Evolutionary conservation across 1,140 invertebrate species (phyloP).

Genomic region (Drosophila lacteicornis): DNA sequence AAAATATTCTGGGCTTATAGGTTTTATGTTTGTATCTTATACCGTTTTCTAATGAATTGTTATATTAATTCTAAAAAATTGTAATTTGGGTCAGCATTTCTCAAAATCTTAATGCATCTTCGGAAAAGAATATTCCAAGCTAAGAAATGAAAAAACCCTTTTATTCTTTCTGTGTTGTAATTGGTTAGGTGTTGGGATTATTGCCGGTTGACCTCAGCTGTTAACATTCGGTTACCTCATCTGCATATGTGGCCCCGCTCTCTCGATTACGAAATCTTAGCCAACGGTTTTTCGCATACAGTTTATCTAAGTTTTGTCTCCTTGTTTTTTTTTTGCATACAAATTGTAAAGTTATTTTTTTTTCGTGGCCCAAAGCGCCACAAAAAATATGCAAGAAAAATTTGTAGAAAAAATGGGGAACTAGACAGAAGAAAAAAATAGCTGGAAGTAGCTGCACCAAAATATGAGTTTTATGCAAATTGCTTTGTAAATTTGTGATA

Average conservation of each 20-base stretch:
- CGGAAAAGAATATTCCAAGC: neutral
- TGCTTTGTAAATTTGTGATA: constrained; percentile 77
- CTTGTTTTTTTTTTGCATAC: constrained; percentile 62
- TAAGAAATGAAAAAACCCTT: neutral
- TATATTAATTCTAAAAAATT: too few species aligned
- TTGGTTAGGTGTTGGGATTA: constrained; percentile 36
- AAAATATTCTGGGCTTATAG: too few species aligned
- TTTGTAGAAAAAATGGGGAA: constrained; percentile 41
- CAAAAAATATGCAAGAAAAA: constrained; percentile 21
- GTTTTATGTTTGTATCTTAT: too few species aligned
- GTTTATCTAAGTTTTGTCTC: constrained; percentile 20
- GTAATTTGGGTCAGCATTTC: neutral
- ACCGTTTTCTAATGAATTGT: too few species aligned
- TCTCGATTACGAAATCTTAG: constrained; percentile 68
- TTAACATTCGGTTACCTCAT: constrained; percentile 65
- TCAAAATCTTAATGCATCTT: too few species aligned
- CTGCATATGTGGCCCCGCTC: constrained; percentile 50
- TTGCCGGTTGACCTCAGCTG: constrained; percentile 72
- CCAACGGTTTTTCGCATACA: constrained; percentile 34
- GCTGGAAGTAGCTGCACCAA: constrained; percentile 56
- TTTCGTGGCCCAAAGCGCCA: constrained; percentile 32
- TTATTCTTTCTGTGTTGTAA: neutral
- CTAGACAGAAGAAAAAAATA: constrained; percentile 42
- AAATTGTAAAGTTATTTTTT: constrained; percentile 63
- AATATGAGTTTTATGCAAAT: constrained; percentile 83